phyloP scores from a whole-genome alignment of 2,888 invertebrate species.

The Boloria euphrosyne region DNA sequence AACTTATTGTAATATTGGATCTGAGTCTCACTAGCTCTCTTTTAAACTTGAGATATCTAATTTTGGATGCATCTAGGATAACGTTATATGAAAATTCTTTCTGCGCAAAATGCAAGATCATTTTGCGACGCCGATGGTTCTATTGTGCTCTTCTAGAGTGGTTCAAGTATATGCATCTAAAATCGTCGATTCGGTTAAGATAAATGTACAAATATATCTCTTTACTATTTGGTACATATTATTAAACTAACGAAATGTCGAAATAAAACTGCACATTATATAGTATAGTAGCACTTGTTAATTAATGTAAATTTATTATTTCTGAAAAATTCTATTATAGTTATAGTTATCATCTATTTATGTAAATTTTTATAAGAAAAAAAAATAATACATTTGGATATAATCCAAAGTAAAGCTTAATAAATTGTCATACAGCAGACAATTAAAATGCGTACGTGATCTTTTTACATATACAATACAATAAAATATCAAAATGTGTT shows the following conservation, averaged over 20 bases:
- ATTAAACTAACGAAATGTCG: neutral
- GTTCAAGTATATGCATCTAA: slow-evolving; percentile 3
- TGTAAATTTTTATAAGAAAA: neutral
- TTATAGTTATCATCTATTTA: too few relatives aligned
- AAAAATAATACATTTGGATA: slow-evolving; percentile 10
- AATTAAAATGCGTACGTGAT: slow-evolving; percentile 2
- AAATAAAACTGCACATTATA: neutral
- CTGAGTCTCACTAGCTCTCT: slow-evolving; percentile 1
- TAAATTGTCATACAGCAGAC: slow-evolving; percentile 6
- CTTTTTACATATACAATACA: neutral
- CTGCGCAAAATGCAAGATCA: slow-evolving; percentile 9
- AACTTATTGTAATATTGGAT: slow-evolving; percentile 15
- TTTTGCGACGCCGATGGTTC: slow-evolving; percentile 7
- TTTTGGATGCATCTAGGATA: slow-evolving; percentile 15
- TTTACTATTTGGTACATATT: neutral
- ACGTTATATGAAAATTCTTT: slow-evolving; percentile 20
- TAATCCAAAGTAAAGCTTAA: slow-evolving; percentile 9
- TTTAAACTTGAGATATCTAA: slow-evolving; percentile 11
- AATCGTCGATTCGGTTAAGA: neutral
- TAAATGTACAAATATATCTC: neutral
- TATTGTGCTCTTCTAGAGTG: slow-evolving; percentile 9
- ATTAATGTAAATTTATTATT: too few relatives aligned
- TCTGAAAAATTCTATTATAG: too few relatives aligned
- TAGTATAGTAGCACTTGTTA: too few relatives aligned
- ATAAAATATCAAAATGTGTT: neutral